Evolutionary conservation across 2,113 vertebrate genomes (phyloP).

Genomic region (Gasterosteus aculeatus): DNA sequence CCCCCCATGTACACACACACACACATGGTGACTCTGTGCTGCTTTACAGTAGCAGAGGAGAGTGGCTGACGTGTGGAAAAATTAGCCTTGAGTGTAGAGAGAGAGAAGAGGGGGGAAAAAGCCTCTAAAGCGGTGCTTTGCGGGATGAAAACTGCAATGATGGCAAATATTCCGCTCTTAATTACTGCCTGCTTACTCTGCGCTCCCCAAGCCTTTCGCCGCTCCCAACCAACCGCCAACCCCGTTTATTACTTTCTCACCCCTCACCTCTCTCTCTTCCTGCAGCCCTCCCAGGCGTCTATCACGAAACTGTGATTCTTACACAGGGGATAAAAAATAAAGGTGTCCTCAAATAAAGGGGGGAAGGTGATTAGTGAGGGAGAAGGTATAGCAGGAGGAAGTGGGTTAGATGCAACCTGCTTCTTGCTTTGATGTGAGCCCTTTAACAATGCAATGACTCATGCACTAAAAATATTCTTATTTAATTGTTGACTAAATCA

Average conservation of each 20-base stretch:
- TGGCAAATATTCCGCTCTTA: constrained; percentile 79
- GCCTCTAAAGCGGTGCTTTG: constrained; percentile 72
- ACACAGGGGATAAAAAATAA: constrained; percentile 24
- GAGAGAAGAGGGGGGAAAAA: constrained; percentile 19
- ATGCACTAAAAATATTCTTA: neutral
- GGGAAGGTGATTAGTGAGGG: neutral
- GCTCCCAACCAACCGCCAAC: constrained; percentile 25
- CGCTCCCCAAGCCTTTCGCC: constrained; percentile 55
- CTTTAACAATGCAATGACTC: constrained; percentile 5
- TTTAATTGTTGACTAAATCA: neutral
- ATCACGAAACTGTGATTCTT: constrained; percentile 41
- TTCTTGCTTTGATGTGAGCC: constrained; percentile 11
- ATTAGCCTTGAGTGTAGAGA: constrained; percentile 56
- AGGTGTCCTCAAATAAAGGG: constrained; percentile 10
- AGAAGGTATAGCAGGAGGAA: neutral
- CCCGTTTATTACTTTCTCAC: constrained; percentile 36
- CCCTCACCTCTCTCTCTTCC: constrained; percentile 32
- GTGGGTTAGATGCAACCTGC: neutral
- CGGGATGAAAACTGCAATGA: constrained; percentile 78
- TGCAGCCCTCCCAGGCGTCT: constrained; percentile 8
- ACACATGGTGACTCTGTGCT: constrained; percentile 47
- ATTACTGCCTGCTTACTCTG: constrained; percentile 81
- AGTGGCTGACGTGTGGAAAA: constrained; percentile 69
- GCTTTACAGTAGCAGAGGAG: constrained; percentile 60
- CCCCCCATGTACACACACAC: constrained; percentile 27